These are phyloP conservation scores for Caenorhabditis sulstoni DNA, from an alignment of 2,888 invertebrate genomes.

Conservation along the genomic window DNA sequence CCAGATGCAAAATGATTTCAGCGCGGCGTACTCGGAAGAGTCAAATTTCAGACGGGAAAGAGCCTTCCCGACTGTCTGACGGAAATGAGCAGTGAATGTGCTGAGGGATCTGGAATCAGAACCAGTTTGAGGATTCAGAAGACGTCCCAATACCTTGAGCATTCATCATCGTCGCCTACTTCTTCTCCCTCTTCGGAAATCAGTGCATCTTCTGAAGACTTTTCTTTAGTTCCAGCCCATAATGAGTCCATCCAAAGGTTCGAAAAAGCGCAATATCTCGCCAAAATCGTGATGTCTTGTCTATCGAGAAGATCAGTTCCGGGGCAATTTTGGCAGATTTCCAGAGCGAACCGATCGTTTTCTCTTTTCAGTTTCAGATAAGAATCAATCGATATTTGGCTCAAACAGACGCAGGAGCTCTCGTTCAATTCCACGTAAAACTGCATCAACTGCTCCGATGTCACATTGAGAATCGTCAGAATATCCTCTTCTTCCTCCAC, in stretches of 20 bases:
- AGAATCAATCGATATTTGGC: background rate
- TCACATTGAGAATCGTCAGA: constrained; percentile 21
- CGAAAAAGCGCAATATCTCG: constrained; percentile 19
- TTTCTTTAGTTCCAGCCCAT: constrained; percentile 9
- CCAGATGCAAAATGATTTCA: constrained; percentile 44
- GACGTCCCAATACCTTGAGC: background rate
- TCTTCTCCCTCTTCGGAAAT: background rate
- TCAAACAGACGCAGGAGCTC: constrained; percentile 13
- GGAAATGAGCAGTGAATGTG: constrained; percentile 8
- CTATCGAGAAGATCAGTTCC: constrained; percentile 33
- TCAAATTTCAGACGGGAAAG: constrained; percentile 20
- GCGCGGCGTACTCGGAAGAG: constrained; percentile 26
- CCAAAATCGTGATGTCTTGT: constrained; percentile 18
- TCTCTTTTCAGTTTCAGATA: constrained; percentile 8
- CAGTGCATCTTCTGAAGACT: background rate
- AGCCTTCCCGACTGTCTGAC: constrained; percentile 11
- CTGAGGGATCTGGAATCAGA: background rate
- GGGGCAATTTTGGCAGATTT: constrained; percentile 27
- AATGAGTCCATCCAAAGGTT: constrained; percentile 35
- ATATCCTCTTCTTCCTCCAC: constrained; percentile 11
- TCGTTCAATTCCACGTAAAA: constrained; percentile 31
- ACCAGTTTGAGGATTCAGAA: background rate
- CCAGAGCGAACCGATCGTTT: background rate
- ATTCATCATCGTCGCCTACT: background rate
- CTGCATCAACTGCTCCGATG: constrained; percentile 28